Conservation (phyloP, 2,888 invertebrate species). For the Tenthredo livida region DNA sequence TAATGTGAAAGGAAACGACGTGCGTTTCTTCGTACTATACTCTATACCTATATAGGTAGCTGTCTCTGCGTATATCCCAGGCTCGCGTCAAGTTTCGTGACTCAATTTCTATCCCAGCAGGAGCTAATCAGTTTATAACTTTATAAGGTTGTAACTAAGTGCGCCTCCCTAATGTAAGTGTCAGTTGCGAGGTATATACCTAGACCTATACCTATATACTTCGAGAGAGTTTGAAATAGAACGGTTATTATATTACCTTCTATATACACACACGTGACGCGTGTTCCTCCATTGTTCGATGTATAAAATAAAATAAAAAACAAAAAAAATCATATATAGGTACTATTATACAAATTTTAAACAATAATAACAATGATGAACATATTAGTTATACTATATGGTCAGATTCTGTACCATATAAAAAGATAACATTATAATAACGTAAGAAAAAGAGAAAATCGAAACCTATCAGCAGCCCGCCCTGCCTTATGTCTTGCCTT, state of each 20-base stretch:
- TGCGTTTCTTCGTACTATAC: not conserved
- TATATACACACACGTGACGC: not conserved
- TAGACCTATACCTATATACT: too few relatives aligned
- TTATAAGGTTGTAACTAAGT: slow-evolving; percentile 43
- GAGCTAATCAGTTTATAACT: slow-evolving; percentile 44
- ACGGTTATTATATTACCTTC: not conserved
- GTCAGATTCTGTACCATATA: too few relatives aligned
- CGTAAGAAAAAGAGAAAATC: not conserved
- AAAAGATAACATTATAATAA: too few relatives aligned
- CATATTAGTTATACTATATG: not conserved
- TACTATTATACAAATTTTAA: not conserved
- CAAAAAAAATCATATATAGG: not conserved
- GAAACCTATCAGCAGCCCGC: not conserved
- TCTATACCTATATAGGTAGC: not conserved
- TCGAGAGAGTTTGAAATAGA: not conserved
- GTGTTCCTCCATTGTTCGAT: not conserved
- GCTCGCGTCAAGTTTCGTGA: slow-evolving; percentile 16
- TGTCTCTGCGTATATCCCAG: not conserved
- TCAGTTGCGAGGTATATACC: not conserved
- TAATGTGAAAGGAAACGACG: not conserved
- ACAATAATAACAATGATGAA: not conserved
- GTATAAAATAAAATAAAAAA: too few relatives aligned
- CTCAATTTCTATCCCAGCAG: slow-evolving; percentile 41
- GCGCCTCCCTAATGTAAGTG: slow-evolving; percentile 31
- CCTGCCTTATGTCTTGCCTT: too few relatives aligned